phyloP scores from a whole-genome alignment of 2,888 invertebrate genomes.

The Heliconius erato region DNA sequence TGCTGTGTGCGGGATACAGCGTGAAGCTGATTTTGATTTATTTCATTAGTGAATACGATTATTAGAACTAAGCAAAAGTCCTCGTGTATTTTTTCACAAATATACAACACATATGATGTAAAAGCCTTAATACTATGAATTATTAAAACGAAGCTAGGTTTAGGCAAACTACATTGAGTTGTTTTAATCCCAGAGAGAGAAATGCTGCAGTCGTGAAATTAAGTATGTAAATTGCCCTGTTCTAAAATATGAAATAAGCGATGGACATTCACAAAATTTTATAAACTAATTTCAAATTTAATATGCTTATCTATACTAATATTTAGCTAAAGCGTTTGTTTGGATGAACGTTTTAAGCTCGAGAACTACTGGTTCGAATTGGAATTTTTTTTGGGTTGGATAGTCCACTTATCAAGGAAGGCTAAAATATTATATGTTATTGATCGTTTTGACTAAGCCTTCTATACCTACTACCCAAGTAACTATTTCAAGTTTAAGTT shows the following conservation, averaged over 20 bases:
- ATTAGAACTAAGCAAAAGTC: neutral
- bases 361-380: neutral
- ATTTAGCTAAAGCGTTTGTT: too few relatives aligned
- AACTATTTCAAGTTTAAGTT: too few relatives aligned
- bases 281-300: neutral
- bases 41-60: neutral
- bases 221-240: slow-evolving; percentile 29
- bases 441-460: too few relatives aligned
- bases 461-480: too few relatives aligned
- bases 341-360: too few relatives aligned
- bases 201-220: slow-evolving; percentile 25
- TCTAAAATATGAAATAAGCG: slow-evolving; percentile 18
- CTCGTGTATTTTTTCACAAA: neutral
- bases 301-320: neutral
- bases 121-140: neutral
- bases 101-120: neutral
- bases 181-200: slow-evolving; percentile 25
- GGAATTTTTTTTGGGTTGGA: neutral
- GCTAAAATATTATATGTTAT: neutral
- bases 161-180: slow-evolving; percentile 22
- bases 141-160: slow-evolving; percentile 13
- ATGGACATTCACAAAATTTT: slow-evolving; percentile 14
- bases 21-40: too few relatives aligned
- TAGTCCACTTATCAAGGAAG: neutral
- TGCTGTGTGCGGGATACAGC: too few relatives aligned